Conservation (phyloP, 2,888 invertebrate species). For the Pandemis corylana region DNA sequence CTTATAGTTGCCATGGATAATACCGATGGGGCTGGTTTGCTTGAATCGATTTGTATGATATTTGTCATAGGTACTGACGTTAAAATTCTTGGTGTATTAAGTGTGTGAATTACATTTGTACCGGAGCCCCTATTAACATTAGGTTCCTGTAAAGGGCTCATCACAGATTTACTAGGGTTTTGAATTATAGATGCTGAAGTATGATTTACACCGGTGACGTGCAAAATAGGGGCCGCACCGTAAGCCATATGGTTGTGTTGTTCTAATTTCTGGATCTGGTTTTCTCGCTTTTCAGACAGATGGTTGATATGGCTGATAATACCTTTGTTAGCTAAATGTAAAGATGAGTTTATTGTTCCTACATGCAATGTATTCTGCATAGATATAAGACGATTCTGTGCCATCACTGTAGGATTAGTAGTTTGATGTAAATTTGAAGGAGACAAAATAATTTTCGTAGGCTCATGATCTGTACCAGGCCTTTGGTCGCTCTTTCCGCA, state of each 20-base stretch:
- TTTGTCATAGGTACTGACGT: constrained; percentile 66
- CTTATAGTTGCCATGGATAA: constrained; percentile 72
- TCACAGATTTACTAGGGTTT: constrained; percentile 65
- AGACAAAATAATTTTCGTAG: constrained; percentile 75
- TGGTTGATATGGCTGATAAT: constrained; percentile 67
- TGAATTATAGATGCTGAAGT: constrained; percentile 68
- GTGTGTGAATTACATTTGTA: constrained; percentile 73
- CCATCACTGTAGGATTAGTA: constrained; percentile 73
- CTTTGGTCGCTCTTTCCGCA: constrained; percentile 65
- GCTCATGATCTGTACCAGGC: constrained; percentile 62
- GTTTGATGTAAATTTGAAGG: constrained; percentile 69
- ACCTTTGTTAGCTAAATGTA: constrained; percentile 73
- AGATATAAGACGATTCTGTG: constrained; percentile 77
- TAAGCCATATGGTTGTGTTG: constrained; percentile 64
- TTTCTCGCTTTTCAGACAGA: constrained; percentile 71
- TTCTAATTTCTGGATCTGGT: constrained; percentile 64
- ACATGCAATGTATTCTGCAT: constrained; percentile 76
- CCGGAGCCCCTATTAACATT: constrained; percentile 63
- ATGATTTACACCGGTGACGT: constrained; percentile 68
- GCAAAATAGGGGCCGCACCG: constrained; percentile 68
- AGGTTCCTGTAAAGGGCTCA: constrained; percentile 66
- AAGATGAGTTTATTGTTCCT: constrained; percentile 64
- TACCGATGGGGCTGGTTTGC: constrained; percentile 69
- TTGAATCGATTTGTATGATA: constrained; percentile 69
- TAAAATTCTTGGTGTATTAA: constrained; percentile 70